Evolutionary conservation across 2,797 vertebrate genomes (phyloP), one percentile per base, ranked within the genome.

Genomic region (Diglossa cyanea): DNA sequence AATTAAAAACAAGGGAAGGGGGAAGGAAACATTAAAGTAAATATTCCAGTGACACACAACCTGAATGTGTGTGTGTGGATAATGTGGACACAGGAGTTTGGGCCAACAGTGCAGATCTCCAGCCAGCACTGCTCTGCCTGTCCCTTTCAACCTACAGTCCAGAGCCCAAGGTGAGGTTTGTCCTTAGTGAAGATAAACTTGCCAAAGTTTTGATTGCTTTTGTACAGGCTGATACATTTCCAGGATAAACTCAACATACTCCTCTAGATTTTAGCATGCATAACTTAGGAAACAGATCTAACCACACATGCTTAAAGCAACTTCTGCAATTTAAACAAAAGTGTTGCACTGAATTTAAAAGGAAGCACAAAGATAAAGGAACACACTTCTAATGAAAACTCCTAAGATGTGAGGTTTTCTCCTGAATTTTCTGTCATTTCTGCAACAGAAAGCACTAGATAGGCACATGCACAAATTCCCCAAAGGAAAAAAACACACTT

Each of bases 121-220:
- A 74, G 57, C 16, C 1, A 1, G 55, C 0, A 0, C 71, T 62
- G 39, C 47, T 71, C 35, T 74, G 66, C 48, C 47, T 35, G 0
- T 25, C 39, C 53, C 40, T 67, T 50, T 60, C 62, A 40, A 50
- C 23, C 4, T 5, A 12, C 11, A 74, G 35, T 37, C 39, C 25
- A 7, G 16, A 71, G 35, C 39, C 53, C 1, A 1, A 20, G 42
- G 42, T 30, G 33, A 78, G 23, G 12, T 35, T 74, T 89, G 65
- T 24, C 37, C 30, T 70, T 37, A 28, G 60, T 13, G 26, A 53
- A 93, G 70, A 78, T 31, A 54, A 70, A 30, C 16, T 25, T 16
- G 11, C 9, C 7, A 21, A 82, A 37, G 10, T 67, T 66, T 73
- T 55, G 67, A 58, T 47, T 18, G n/a, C 7, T 40, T 68, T 45